Evolutionary conservation across 2,888 invertebrate genomes (phyloP).

Genomic region (Drosophila parthenogenetica): DNA sequence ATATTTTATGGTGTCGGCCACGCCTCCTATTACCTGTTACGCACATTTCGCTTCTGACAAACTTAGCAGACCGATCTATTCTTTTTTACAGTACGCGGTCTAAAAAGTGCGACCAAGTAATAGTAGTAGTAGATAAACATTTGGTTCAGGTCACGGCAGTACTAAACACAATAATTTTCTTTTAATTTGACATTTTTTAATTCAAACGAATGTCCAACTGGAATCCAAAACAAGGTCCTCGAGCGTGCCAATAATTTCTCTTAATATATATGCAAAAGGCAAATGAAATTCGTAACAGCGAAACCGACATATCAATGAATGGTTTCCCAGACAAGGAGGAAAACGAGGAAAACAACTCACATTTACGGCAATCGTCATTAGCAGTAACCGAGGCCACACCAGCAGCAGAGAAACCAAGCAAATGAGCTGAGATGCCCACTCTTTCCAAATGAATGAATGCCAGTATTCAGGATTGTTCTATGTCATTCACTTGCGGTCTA

Average conservation of each 20-base stretch:
- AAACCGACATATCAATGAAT: slow-evolving; percentile 73
- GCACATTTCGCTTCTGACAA: no score
- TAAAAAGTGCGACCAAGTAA: slow-evolving; percentile 8
- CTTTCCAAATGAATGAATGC: slow-evolving; percentile 48
- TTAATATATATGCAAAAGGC: slow-evolving; percentile 53
- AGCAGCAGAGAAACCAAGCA: slow-evolving; percentile 30
- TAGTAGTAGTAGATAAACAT: slow-evolving; percentile 15
- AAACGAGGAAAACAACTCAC: slow-evolving; percentile 37
- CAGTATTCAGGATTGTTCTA: slow-evolving; percentile 46
- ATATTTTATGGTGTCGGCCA: no score
- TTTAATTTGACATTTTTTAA: slow-evolving; percentile 73
- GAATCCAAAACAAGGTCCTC: slow-evolving; percentile 32
- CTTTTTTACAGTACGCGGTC: no score
- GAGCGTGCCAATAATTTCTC: slow-evolving; percentile 60
- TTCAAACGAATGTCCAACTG: slow-evolving; percentile 47
- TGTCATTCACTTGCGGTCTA: slow-evolving; percentile 76
- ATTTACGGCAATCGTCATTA: slow-evolving; percentile 73
- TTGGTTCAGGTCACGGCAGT: slow-evolving; percentile 20
- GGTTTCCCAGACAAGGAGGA: slow-evolving; percentile 32
- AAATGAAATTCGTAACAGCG: slow-evolving; percentile 63
- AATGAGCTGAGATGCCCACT: slow-evolving; percentile 37
- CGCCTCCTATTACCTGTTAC: no score
- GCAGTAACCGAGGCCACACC: slow-evolving; percentile 68
- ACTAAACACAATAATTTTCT: slow-evolving; percentile 70
- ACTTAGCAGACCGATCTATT: no score